Conservation (phyloP, 2,113 vertebrate species). For the Lophotis ruficrista region DNA sequence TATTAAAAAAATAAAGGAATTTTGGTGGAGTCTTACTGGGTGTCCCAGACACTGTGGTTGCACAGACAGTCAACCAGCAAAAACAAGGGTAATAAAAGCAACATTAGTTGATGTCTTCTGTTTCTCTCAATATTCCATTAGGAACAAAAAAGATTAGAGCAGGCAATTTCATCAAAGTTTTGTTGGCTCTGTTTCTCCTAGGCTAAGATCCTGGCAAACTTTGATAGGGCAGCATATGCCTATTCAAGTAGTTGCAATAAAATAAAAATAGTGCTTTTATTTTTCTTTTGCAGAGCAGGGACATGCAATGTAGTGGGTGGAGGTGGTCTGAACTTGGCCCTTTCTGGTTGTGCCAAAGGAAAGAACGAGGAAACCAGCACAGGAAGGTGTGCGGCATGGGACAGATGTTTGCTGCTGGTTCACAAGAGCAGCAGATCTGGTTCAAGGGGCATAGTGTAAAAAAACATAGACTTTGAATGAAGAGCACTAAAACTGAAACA, state of each 20-base stretch:
- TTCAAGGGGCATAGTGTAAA: neutral
- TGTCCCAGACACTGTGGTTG: accelerated
- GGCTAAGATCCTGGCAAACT: neutral
- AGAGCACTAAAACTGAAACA: neutral
- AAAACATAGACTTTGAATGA: neutral
- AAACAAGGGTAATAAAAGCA: neutral
- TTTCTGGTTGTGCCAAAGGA: neutral
- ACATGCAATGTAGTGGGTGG: neutral
- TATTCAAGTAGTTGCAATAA: neutral
- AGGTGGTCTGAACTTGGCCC: neutral
- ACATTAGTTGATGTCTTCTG: neutral
- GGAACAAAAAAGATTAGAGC: neutral
- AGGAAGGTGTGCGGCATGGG: neutral
- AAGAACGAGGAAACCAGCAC: neutral
- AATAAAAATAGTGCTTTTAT: neutral
- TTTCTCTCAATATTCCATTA: neutral
- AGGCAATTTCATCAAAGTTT: neutral
- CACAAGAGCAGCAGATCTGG: neutral
- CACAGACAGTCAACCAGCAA: neutral
- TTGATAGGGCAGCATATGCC: neutral
- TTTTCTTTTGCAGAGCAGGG: neutral
- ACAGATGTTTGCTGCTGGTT: neutral
- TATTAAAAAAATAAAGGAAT: neutral
- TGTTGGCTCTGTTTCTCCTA: neutral
- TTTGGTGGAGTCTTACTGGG: neutral